Base-by-base conservation (phyloP, 2,888 invertebrate genomes). In the Agrotis ipsilon region DNA sequence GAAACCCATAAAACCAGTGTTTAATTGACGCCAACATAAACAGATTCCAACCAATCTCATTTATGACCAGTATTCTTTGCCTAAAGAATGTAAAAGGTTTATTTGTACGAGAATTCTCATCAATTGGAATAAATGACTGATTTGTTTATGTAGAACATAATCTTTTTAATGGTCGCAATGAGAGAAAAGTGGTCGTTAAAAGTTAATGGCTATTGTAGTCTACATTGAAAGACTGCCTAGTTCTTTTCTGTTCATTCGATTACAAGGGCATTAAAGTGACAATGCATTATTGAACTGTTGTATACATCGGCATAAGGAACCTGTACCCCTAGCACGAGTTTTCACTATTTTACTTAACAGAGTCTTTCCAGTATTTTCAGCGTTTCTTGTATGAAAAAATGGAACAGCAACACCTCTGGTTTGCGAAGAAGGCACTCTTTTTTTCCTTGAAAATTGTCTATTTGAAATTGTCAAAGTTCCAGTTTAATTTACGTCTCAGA, bases 151-250 rank as follows among this genome's bases (percentile, higher is more conserved):
- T 18, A 13, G 52, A 71, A 73, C 75, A 68, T 72, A 71, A 81
- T 81, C 65, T 78, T 75, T 81, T 81, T 81, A 81, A 80, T 74
- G 68, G 21, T 21, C 24, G 45, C 81, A 77, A 62, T 81, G 70
- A 78, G 55, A 49, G 71, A 58, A 68, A 64, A 71, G 67, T 69
- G 78, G 14, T 72, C 64, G 68, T 81, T 27, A 80, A 75, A 67
- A 32, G 32, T 69, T 65, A 32, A 80, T 66, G 48, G 58, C 27
- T 54, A 21, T 52, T 65, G 19, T 52, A 46, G 19, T 21, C 32
- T 60, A 18, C 43, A 43, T 67, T 66, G 43, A 48, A 69, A 59
- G 18, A 48, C 6, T 61, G 46, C 18, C 18, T 32, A 49, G 21
- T 71, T 52, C 13, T 1, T 43, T 72, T 54, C 24, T 13, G 32